Evolutionary conservation across 1,140 invertebrate genomes (phyloP).

Genomic region (Rhagoletis zephyria): DNA sequence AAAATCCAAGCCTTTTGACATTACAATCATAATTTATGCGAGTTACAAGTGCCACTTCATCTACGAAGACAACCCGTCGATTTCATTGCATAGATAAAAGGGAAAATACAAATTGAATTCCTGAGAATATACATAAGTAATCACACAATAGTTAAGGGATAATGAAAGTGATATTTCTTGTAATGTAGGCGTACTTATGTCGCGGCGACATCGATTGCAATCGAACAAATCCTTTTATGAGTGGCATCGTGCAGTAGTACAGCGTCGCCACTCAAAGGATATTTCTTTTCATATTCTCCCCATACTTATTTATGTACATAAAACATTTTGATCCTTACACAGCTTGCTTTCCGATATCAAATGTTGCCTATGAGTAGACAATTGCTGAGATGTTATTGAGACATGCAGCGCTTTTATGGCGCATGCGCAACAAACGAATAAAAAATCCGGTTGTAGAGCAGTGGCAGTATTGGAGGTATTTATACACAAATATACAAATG

Average conservation of each 20-base stretch:
- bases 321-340: constrained; percentile 12
- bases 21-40: constrained; percentile 10
- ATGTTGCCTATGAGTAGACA: constrained; percentile 3
- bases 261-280: not conserved
- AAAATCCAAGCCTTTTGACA: not conserved
- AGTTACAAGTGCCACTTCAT: constrained; percentile 41
- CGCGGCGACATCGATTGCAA: constrained; percentile 37
- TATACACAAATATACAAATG: too few relatives aligned
- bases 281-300: too few relatives aligned
- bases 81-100: constrained; percentile 14
- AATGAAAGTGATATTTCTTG: constrained; percentile 27
- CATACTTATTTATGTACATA: not conserved
- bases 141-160: not conserved
- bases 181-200: not conserved
- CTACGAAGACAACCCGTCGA: constrained; percentile 23
- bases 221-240: constrained; percentile 51
- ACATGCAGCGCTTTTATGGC: not conserved
- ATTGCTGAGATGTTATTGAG: not conserved
- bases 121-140: not conserved
- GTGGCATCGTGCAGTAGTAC: not conserved
- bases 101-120: constrained; percentile 37
- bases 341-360: not conserved
- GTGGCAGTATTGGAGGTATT: not conserved
- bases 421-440: not conserved
- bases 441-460: not conserved